Evolutionary conservation across 2,797 vertebrate species (phyloP), one percentile per base, ranked within the genome.

Genomic region (Lutjanus argentimaculatus): DNA sequence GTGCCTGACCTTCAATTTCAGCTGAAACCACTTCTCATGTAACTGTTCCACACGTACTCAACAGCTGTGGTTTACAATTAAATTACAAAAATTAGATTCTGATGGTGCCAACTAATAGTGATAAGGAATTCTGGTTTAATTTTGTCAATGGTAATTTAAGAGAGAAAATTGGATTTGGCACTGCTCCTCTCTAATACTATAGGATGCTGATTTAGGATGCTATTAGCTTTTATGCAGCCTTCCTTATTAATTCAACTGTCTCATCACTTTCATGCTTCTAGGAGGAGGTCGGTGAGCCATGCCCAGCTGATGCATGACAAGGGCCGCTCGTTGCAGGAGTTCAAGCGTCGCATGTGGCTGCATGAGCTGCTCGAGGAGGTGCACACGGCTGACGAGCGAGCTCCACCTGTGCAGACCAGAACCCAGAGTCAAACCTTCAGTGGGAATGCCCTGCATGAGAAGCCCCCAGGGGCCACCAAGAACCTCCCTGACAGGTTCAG

Each of bases 271-370:
- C 94, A 8, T 83, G 49, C 55, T 76, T 72, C 52, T 59, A 96
- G 96, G 91, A 93, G 86, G 86, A 92, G 96, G 93, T 98, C 94
- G 85, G 99, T 96, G 81, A 95, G 95, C 84, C 95, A 96, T 6
- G 94, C 90, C 79, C 98, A 99, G 95, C 94, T 99, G 42, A 93
- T 99, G 92, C 98, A 99, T 19, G 98, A 99, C 95, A 98, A 98
- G 80, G 96, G 97, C 12, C 97, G 97, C 73, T 96, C 97, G 62
- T 93, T 98, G 82, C 98, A 99, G 80, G 98, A 98, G 68, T 89
- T 96, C 67, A 95, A 97, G 81, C 96, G 98, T 51, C 96, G 96
- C 30, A 96, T 94, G 84, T 99, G 97, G 95, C 95, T 99, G 15
- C 97, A 98, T 67, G 95, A 97, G 76, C 92, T 99, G 78, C 95